phyloP scores from a whole-genome alignment of 2,888 invertebrate species.

The Yponomeuta cagnagella region DNA sequence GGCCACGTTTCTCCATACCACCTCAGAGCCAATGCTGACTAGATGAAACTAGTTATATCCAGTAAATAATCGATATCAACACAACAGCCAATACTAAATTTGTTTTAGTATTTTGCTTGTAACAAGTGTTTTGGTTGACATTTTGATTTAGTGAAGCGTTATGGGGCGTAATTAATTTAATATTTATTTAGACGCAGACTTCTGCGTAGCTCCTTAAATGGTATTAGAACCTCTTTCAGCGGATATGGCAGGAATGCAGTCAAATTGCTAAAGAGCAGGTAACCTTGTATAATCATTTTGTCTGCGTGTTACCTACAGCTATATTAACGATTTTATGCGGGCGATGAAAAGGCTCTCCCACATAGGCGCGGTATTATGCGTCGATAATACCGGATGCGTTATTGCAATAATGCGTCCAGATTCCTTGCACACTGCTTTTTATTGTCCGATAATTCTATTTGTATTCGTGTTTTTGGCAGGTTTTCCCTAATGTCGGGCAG shows the following conservation, averaged over 20 bases:
- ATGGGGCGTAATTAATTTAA: not conserved
- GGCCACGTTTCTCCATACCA: conserved; percentile 45
- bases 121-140: not conserved
- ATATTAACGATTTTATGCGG: too few relatives aligned
- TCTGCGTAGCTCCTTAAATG: not conserved
- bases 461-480: too few relatives aligned
- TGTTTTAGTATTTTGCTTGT: not conserved
- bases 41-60: conserved; percentile 44
- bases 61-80: conserved; percentile 25
- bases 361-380: too few relatives aligned
- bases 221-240: not conserved
- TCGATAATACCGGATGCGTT: too few relatives aligned
- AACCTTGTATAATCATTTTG: not conserved
- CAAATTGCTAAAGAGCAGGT: not conserved
- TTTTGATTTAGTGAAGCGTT: not conserved
- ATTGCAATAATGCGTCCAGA: too few relatives aligned
- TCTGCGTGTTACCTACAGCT: not conserved
- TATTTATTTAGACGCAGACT: not conserved
- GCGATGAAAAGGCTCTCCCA: too few relatives aligned
- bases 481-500: too few relatives aligned
- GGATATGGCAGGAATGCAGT: conserved; percentile 1
- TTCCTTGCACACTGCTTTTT: too few relatives aligned
- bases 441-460: too few relatives aligned
- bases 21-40: conserved; percentile 34
- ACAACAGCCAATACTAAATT: not conserved